Base-by-base conservation (phyloP, 2,113 vertebrate species). In the Seriola rivoliana region DNA sequence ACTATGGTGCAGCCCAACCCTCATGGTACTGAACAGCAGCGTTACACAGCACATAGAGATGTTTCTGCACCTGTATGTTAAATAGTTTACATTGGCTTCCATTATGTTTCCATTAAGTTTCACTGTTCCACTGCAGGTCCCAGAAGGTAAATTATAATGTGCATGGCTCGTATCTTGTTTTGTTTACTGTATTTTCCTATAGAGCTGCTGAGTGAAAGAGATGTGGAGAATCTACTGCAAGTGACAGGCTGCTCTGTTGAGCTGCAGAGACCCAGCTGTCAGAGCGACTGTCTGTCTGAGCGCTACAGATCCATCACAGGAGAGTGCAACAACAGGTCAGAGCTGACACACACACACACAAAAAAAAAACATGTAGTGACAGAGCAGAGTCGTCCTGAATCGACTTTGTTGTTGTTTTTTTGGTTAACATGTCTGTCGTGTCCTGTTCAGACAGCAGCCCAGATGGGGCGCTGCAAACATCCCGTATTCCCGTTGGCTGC, bases 261-360 rank as follows among this genome's bases (percentile, higher is more conserved):
- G 76, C 85, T 93, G 59, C 89, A 85, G 44, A 90, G 38, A 10
- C 92, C 93, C 32, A 68, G 57, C 58, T 96, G 95, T 84, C 86
- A 83, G 63, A 87, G 66, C 0, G 93, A 78, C 92, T 96, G 95
- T 62, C 85, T 95, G 60, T 92, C 94, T 17, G 89, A 95, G 58
- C 95, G 94, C 40, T 96, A 96, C 92, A 93, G 95, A 46, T 93
- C 93, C 85, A 81, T 95, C 87, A 94, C 94, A 16, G 95, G 94
- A 42, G 92, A 94, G 55, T 96, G 96, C 85, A 96, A 96, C 92
- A 96, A 96, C 94, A 94, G 93, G 95, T 95, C 12, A 75, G 48
- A 25, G 38, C 54, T n/a, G 23, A 38, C 62, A 9, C 1, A 36
- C n/a, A 29, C 29, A 29, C 29, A 48, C 5, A 25, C 3, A 1